Percentiles rank a stretch among this genome's conserved stretches.
Conservation (phyloP, 2,113 vertebrate genomes). For the Pardalotus punctatus region DNA sequence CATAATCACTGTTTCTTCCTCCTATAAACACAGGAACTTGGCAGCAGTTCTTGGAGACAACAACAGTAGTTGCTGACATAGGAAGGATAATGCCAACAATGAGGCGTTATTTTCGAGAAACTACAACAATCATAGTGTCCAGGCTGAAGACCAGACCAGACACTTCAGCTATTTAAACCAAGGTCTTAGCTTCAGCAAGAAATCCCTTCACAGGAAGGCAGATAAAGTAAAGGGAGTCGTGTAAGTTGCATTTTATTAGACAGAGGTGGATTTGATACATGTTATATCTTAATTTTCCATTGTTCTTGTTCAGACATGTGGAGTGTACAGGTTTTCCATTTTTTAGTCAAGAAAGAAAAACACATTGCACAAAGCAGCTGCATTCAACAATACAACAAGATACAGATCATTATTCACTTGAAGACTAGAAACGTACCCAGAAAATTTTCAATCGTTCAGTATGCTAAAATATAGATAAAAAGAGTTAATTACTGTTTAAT, state of each 20-base stretch:
- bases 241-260: conserved; percentile 62
- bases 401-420: conserved; percentile 34
- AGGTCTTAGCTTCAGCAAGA: neutral
- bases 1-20: neutral
- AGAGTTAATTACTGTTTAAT: conserved; percentile 65
- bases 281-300: conserved; percentile 19
- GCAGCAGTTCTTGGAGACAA: neutral
- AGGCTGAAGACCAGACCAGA: neutral
- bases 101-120: neutral
- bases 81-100: neutral
- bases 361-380: conserved; percentile 48
- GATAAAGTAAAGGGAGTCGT: neutral
- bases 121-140: neutral
- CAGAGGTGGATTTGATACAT: conserved; percentile 44
- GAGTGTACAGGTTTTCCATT: conserved; percentile 26
- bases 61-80: neutral
- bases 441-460: conserved; percentile 46
- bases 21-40: neutral
- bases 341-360: conserved; percentile 43
- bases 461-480: conserved; percentile 65
- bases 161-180: neutral
- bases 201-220: neutral
- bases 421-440: conserved; percentile 45
- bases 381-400: conserved; percentile 49
- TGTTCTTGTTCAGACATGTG: conserved; percentile 16